Percentiles rank a stretch among this genome's conserved stretches.
These are phyloP conservation scores for Choristoneura rosaceana DNA, from an alignment of 2,888 invertebrate genomes.

Conservation along the genomic window DNA sequence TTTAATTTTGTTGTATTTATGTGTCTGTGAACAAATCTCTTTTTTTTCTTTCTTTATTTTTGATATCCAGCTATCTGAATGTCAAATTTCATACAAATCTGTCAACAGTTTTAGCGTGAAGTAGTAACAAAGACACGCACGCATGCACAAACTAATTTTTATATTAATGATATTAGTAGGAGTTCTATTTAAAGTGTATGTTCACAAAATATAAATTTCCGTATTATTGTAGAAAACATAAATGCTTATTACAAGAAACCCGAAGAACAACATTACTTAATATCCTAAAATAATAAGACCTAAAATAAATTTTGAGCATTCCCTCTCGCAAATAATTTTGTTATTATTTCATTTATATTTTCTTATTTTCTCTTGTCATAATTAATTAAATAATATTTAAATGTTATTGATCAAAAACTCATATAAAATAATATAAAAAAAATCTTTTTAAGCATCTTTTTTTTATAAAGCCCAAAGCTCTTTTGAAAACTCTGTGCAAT, in stretches of 20 bases:
- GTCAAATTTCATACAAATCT: no score
- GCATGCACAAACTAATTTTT: no score
- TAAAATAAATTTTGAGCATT: not conserved
- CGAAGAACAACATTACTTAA: not conserved
- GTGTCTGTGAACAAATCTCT: no score
- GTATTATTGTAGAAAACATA: no score
- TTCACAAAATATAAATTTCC: no score
- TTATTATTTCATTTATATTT: not conserved
- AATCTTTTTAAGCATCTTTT: not conserved
- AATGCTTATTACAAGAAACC: not conserved
- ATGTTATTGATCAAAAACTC: not conserved
- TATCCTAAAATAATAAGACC: not conserved
- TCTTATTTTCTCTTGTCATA: not conserved
- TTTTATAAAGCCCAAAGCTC: constrained; percentile 11
- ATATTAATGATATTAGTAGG: no score
- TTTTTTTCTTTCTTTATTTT: no score
- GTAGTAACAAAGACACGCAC: no score
- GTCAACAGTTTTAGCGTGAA: no score
- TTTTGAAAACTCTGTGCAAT: constrained; percentile 25
- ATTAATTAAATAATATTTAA: not conserved
- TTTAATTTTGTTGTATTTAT: no score
- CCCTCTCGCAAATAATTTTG: not conserved
- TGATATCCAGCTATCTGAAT: no score
- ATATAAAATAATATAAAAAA: not conserved
- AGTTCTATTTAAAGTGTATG: no score